These are phyloP conservation scores for Clostera curtula DNA, from an alignment of 2,888 invertebrate genomes.

Conservation along the genomic window DNA sequence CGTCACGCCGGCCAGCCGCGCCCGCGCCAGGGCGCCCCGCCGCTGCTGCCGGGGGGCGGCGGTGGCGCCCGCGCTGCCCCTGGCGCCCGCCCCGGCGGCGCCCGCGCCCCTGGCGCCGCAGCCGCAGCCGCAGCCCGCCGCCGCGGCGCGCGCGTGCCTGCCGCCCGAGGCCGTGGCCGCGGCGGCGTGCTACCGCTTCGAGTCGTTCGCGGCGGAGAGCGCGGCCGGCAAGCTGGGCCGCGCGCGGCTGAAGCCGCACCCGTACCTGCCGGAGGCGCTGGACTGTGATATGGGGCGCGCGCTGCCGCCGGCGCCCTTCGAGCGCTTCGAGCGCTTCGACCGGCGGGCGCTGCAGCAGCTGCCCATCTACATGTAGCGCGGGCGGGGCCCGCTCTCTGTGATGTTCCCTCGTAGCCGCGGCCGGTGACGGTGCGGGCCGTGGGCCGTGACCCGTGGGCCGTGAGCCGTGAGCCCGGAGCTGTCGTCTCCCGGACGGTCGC, in stretches of 20 bases:
- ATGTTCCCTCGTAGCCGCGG: slow-evolving; percentile 51
- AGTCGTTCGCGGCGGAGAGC: slow-evolving; percentile 34
- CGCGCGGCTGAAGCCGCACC: slow-evolving; percentile 46
- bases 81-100: too few relatives aligned
- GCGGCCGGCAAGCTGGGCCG: slow-evolving; percentile 24
- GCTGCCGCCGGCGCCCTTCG: slow-evolving; percentile 50
- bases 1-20: slow-evolving; percentile 28
- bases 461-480: slow-evolving; percentile 26
- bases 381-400: slow-evolving; percentile 49
- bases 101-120: slow-evolving; percentile 35
- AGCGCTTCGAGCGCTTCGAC: too few relatives aligned
- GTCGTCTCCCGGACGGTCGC: slow-evolving; percentile 10
- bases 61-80: slow-evolving; percentile 31
- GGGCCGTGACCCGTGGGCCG: too few relatives aligned
- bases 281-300: slow-evolving; percentile 66
- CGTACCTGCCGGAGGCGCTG: slow-evolving; percentile 45
- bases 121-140: slow-evolving; percentile 31
- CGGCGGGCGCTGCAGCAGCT: slow-evolving; percentile 70
- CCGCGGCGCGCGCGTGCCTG: slow-evolving; percentile 25
- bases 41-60: slow-evolving; percentile 38
- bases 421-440: too few relatives aligned
- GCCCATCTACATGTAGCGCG: slow-evolving; percentile 69
- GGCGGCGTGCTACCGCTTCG: slow-evolving; percentile 40
- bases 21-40: slow-evolving; percentile 29
- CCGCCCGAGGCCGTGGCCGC: slow-evolving; percentile 25